phyloP scores from a whole-genome alignment of 2,888 invertebrate genomes.

The Steinernema hermaphroditum region DNA sequence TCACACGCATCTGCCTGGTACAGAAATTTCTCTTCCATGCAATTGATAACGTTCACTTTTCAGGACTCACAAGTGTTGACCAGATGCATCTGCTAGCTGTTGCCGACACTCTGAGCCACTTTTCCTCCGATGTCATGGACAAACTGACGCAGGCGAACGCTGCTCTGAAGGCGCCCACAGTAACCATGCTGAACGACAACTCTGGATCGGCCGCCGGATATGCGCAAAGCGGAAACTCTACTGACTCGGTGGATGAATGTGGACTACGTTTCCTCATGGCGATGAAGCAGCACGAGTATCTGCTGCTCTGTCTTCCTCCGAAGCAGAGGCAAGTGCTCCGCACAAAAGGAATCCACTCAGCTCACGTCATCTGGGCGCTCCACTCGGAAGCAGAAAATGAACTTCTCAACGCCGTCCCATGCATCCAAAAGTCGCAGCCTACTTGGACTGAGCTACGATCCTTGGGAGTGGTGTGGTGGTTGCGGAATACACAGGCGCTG shows the following conservation, averaged over 20 bases:
- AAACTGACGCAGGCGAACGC: conserved; percentile 71
- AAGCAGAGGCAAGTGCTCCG: conserved; percentile 76
- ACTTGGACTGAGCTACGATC: conserved; percentile 89
- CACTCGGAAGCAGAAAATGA: conserved; percentile 98
- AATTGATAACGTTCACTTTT: not conserved
- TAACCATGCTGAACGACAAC: conserved; percentile 11
- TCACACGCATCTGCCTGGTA: conserved; percentile 72
- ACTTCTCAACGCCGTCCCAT: conserved; percentile 79
- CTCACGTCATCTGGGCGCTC: conserved; percentile 96
- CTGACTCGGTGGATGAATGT: conserved; percentile 82
- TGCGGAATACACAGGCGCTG: conserved; percentile 80
- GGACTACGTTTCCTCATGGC: conserved; percentile 89
- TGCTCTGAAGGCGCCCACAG: conserved; percentile 64
- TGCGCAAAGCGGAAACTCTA: conserved; percentile 55
- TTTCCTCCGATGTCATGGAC: conserved; percentile 68
- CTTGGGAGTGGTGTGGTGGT: conserved; percentile 94
- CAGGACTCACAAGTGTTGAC: conserved; percentile 87
- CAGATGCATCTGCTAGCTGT: conserved; percentile 99
- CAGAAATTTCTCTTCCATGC: not conserved
- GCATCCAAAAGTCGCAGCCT: conserved; percentile 69
- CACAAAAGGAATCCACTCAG: conserved; percentile 51
- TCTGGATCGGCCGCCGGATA: conserved; percentile 46
- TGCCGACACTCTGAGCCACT: conserved; percentile 83
- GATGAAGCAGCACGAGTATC: conserved; percentile 94
- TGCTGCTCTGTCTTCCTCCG: conserved; percentile 87